A percentile compares a stretch with the other conserved stretches of the same genome.
Conservation (phyloP, 2,113 vertebrate genomes). For the Eptesicus fuscus region DNA sequence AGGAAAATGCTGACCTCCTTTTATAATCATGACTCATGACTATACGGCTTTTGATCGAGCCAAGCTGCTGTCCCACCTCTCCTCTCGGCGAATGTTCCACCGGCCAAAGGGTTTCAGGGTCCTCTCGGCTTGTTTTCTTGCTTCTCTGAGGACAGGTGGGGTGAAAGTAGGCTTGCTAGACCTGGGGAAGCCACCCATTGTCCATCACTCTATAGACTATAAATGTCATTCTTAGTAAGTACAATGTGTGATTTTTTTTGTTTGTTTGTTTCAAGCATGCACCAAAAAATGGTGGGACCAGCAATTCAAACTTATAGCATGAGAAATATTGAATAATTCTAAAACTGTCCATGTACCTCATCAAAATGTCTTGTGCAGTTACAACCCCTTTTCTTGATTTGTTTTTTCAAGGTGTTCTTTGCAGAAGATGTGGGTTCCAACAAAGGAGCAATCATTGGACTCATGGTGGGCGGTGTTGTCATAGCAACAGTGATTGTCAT, state of each 20-base stretch:
- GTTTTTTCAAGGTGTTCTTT: conserved; percentile 92
- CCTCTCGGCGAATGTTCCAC: neutral
- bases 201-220: neutral
- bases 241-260: neutral
- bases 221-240: neutral
- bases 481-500: conserved; percentile 99
- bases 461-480: conserved; percentile 99
- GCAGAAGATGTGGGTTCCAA: conserved; percentile 97
- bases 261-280: neutral
- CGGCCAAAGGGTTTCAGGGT: neutral
- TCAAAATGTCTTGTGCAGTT: neutral
- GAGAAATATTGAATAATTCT: neutral
- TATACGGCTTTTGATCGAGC: neutral
- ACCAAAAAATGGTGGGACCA: neutral
- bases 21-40: fast-evolving
- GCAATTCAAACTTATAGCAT: fast-evolving
- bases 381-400: neutral
- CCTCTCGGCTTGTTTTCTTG: neutral
- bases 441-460: conserved; percentile 98
- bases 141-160: neutral
- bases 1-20: neutral
- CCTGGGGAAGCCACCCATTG: neutral
- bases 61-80: neutral
- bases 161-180: neutral
- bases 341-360: neutral